Base-by-base conservation (phyloP, 2,797 vertebrate species). In the Channa striata region DNA sequence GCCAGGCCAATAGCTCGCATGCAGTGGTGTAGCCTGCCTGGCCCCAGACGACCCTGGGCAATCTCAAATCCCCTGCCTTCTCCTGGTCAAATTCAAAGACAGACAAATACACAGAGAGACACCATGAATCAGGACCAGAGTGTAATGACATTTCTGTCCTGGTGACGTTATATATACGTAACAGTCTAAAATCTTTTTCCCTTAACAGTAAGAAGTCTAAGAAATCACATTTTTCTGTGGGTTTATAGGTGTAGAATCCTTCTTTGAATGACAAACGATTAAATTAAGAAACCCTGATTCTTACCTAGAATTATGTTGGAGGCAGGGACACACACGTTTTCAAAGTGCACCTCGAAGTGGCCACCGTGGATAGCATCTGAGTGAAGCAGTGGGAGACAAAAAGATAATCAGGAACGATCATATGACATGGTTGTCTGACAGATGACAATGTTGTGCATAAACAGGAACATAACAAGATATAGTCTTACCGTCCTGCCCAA, bases 51-150 rank as follows among this genome's bases (percentile, higher is more conserved):
- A 8, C 96, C 95, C 80, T 98, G 97, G 4, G 97, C 95, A 0
- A 98, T 98, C 82, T 99, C 96, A 83, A 99, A 98, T 0, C 97
- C 97, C 49, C 95, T 86, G 25, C 97, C 97, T 72, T 98, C 97
- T 47, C 97, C 97, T 99, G 79, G n/a, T n/a, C n/a, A n/a, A n/a
- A n/a, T n/a, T n/a, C n/a, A n/a, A n/a, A n/a, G 1, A 57, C 19
- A 74, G 23, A 39, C 12, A 47, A 8, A 66, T 2, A 68, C n/a
- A 60, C 2, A 52, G 19, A 23, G 11, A 50, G 30, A 14, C 17
- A 34, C 8, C 12, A 16, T 19, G 10, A 60, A 43, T 42, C 1
- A 16, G 23, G 16, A 23, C 42, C 23, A 2, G 13, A 48, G 25
- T 44, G 12, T 54, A 36, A 47, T 11, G 4, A 21, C 3, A 58